phyloP scores from a whole-genome alignment of 2,113 vertebrate species.

The Tiliqua scincoides region DNA sequence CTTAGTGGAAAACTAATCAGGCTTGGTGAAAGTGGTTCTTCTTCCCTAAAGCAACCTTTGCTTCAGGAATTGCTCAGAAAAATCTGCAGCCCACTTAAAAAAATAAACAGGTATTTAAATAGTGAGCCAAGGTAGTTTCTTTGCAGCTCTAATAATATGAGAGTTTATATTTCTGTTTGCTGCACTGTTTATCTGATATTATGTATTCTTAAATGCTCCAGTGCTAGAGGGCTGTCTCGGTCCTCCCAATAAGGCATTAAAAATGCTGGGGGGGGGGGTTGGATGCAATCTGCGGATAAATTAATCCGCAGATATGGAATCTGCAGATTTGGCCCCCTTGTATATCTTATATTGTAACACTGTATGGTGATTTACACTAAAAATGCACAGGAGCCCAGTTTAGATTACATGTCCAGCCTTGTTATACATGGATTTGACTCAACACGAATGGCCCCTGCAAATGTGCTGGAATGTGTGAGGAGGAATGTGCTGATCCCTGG shows the following conservation, averaged over 20 bases:
- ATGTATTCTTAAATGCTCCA: slow-evolving; percentile 1
- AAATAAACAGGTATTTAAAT: slow-evolving; percentile 9
- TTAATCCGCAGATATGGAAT: too few relatives aligned
- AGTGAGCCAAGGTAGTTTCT: background rate
- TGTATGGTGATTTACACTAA: background rate
- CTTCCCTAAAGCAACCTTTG: background rate
- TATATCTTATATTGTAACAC: too few relatives aligned
- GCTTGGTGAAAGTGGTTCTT: background rate
- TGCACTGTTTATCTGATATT: background rate
- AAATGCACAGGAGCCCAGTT: background rate
- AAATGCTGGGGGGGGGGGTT: too few relatives aligned
- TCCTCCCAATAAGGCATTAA: too few relatives aligned
- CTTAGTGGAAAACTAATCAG: background rate
- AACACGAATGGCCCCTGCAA: background rate
- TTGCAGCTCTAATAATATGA: background rate
- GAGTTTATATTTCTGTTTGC: too few relatives aligned
- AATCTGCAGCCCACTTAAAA: background rate
- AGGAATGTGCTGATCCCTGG: too few relatives aligned
- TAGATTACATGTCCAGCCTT: background rate
- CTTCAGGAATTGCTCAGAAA: slow-evolving; percentile 5
- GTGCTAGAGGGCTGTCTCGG: too few relatives aligned
- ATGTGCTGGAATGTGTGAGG: too few relatives aligned
- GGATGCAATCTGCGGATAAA: too few relatives aligned
- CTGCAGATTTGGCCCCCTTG: too few relatives aligned
- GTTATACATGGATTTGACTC: too few relatives aligned